These are phyloP conservation scores for Okamejei kenojei DNA, from an alignment of 2,797 vertebrate genomes.

Conservation along the genomic window DNA sequence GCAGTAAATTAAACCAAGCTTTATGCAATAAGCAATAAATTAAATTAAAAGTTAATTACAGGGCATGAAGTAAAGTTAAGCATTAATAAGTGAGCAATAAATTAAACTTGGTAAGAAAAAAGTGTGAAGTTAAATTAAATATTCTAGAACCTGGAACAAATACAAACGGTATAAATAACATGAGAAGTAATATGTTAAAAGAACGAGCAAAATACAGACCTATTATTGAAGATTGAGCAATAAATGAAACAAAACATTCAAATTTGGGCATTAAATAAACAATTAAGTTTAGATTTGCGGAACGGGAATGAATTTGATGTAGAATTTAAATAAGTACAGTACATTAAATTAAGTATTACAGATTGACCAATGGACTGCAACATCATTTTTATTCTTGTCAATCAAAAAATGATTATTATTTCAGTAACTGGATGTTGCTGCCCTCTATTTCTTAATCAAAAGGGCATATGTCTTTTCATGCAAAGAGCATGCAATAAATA, in stretches of 20 bases:
- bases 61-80: neutral
- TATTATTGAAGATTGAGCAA: neutral
- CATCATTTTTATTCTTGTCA: neutral
- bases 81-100: neutral
- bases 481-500: neutral
- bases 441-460: neutral
- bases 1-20: neutral
- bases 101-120: neutral
- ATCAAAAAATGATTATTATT: constrained; percentile 4
- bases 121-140: neutral
- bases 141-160: neutral
- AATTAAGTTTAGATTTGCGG: neutral
- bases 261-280: neutral
- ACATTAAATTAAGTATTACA: constrained; percentile 4
- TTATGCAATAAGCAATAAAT: neutral
- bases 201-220: too few species aligned
- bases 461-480: neutral
- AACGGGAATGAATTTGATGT: neutral
- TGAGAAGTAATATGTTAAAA: neutral
- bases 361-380: neutral
- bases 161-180: neutral
- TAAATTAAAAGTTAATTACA: neutral
- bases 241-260: constrained; percentile 1
- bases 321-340: neutral
- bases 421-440: neutral